Base-by-base conservation (phyloP, 2,888 invertebrate genomes). In the Eupithecia centaureata region DNA sequence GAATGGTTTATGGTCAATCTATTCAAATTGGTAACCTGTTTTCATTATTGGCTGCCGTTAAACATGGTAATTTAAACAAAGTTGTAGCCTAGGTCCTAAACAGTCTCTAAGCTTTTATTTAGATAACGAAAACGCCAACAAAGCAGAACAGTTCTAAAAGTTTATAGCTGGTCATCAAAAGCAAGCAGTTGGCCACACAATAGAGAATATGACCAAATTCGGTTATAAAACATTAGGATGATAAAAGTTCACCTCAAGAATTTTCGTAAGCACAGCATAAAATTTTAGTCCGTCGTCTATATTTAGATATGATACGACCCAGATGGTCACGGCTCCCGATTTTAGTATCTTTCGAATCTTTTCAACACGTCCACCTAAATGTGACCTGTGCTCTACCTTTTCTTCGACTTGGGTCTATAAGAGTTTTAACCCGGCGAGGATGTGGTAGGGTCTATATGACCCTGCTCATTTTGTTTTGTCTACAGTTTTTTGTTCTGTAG, bases 271-370 rank as follows among this genome's bases (percentile, higher is more conserved):
- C 85, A 79, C 75, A 78, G 78, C 86, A 87, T 91, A 89, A 91
- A 90, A 87, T 84, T 86, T 86, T 86, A 89, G 90, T 82, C 83
- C 81, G 85, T 80, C 82, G 78, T 84, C 89, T 90, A 91, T 86
- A 90, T 91, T 88, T 91, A 91, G 91, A 84, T 86, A 86, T 90
- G 90, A 91, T 90, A 92, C 83, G 84, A 82, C 84, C 87, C 92
- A 92, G 92, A 92, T 92, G 92, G 92, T 91, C 89, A 91, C 81
- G 88, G 86, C 81, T 82, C 86, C 87, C 87, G 88, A 91, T 89
- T 91, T 91, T 91, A 91, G 87, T 90, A 90, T 90, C 89, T 87
- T 86, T 88, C 82, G 85, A 88, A 88, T 88, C 86, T 89, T 89
- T 86, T 85, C 84, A 84, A 87, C 83, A 79, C 79, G 83, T 75